These are phyloP conservation scores for Drosophila nigrodunni DNA, from an alignment of 1,140 invertebrate genomes.

Conservation along the genomic window DNA sequence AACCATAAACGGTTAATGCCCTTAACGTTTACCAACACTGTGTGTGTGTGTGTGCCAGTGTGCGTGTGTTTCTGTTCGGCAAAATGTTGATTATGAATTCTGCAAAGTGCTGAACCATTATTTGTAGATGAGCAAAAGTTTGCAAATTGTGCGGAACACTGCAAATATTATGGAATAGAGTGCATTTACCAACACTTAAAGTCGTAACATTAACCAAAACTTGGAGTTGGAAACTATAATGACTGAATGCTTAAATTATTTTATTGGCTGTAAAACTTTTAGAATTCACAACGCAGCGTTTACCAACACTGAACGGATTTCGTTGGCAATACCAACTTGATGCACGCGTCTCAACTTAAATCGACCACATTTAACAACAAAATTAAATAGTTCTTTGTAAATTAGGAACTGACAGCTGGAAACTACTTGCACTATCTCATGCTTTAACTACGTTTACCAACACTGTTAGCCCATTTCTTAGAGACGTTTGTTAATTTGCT, in stretches of 20 bases:
- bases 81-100: background rate
- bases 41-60: too few relatives aligned
- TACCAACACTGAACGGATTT: background rate
- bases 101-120: background rate
- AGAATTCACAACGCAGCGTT: background rate
- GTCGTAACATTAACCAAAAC: background rate
- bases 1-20: slow-evolving; percentile 18
- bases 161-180: background rate
- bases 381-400: too few relatives aligned
- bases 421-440: too few relatives aligned
- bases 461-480: too few relatives aligned
- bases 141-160: background rate
- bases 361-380: too few relatives aligned
- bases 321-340: background rate
- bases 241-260: background rate
- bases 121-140: slow-evolving; percentile 13
- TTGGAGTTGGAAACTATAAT: background rate
- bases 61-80: too few relatives aligned
- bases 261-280: background rate
- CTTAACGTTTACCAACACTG: slow-evolving; percentile 28
- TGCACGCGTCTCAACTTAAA: too few relatives aligned
- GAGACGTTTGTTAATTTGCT: too few relatives aligned
- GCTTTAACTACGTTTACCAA: too few relatives aligned
- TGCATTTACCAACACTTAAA: slow-evolving; percentile 7
- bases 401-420: too few relatives aligned